A percentile compares a stretch with the other conserved stretches of the same genome.
Evolutionary conservation across 35 echinoderm and acorn worm genomes (phyloP).

Genomic region (Diadema setosum): DNA sequence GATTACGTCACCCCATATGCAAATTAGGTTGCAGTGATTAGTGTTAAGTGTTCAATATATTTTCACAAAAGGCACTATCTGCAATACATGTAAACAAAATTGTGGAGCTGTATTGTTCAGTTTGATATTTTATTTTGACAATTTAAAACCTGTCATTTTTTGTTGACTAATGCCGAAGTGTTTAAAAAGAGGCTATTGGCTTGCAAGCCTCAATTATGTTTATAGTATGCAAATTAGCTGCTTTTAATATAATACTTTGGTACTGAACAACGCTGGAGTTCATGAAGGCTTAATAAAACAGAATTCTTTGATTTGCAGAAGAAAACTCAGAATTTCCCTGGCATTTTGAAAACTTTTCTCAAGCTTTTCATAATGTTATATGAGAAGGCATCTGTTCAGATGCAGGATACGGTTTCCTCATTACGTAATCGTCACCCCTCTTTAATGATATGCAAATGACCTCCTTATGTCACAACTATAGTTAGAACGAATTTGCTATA

Average conservation of each 20-base stretch:
- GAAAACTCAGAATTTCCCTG: too few relatives aligned
- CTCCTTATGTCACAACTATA: too few relatives aligned
- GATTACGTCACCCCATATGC: constrained; percentile 28
- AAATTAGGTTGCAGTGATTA: neutral
- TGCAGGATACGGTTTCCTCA: too few relatives aligned
- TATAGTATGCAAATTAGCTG: too few relatives aligned
- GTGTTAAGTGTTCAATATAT: neutral
- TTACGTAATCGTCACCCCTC: neutral
- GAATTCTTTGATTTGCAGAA: too few relatives aligned
- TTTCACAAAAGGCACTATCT: neutral
- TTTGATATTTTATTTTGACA: neutral
- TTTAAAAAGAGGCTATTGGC: neutral
- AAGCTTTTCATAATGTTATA: too few relatives aligned
- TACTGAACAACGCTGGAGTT: too few relatives aligned
- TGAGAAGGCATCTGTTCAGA: too few relatives aligned
- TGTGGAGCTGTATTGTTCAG: neutral
- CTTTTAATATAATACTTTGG: too few relatives aligned
- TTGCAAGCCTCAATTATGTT: neutral
- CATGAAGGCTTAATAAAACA: too few relatives aligned
- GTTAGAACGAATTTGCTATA: neutral
- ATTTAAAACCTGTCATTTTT: neutral
- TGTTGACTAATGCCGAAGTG: neutral
- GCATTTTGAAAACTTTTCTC: too few relatives aligned
- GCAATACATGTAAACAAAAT: neutral
- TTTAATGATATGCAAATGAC: neutral